These are phyloP conservation scores for Triplophysa tibetana DNA, from an alignment of 2,113 vertebrate genomes.

Conservation along the genomic window DNA sequence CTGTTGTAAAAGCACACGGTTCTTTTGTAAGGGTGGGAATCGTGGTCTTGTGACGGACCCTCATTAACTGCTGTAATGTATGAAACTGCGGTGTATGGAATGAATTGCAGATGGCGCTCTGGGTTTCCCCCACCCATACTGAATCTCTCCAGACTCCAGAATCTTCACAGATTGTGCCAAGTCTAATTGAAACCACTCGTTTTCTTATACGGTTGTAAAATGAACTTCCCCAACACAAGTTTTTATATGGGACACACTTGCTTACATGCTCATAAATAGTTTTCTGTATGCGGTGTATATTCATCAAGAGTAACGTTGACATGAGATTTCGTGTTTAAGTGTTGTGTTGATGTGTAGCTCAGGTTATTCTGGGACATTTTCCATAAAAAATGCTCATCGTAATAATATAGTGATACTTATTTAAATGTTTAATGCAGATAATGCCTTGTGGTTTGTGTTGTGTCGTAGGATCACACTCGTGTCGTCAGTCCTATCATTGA, in stretches of 20 bases:
- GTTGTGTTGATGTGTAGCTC: background rate
- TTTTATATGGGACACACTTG: background rate
- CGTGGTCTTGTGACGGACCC: no score
- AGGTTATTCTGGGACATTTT: background rate
- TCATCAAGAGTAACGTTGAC: background rate
- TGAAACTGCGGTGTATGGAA: slow-evolving; percentile 31
- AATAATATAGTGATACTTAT: background rate
- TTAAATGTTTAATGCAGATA: background rate
- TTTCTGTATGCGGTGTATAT: background rate
- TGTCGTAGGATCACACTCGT: slow-evolving; percentile 87
- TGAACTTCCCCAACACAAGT: background rate
- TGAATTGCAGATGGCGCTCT: slow-evolving; percentile 25
- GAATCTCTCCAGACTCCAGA: slow-evolving; percentile 46
- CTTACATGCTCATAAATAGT: slow-evolving; percentile 19
- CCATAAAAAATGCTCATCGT: background rate
- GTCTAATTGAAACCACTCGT: slow-evolving; percentile 59
- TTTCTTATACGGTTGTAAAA: slow-evolving; percentile 39
- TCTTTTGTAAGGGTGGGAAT: no score
- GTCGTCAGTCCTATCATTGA: slow-evolving; percentile 99
- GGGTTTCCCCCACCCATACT: slow-evolving; percentile 20
- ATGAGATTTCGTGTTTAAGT: background rate
- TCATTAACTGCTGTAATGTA: background rate
- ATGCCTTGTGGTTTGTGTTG: background rate
- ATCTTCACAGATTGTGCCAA: slow-evolving; percentile 8
- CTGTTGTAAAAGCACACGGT: no score